Base-by-base conservation (phyloP, 1,140 invertebrate species). In the Nasonia longicornis region DNA sequence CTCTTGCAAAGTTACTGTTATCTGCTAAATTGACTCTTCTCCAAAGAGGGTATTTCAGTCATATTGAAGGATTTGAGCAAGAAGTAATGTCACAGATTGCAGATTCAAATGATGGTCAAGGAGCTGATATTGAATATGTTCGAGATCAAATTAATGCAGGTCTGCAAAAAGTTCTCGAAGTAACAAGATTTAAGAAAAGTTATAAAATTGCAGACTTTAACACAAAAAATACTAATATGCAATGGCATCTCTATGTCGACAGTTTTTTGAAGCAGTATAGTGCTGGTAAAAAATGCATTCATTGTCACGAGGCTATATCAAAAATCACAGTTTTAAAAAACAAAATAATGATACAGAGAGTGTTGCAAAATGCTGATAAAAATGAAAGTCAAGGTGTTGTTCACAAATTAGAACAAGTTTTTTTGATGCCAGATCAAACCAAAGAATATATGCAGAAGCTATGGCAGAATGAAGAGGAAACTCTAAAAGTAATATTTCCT, bases 11-110 rank as follows among this genome's bases (percentile, higher is more conserved):
- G 87, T 84, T 93, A 81, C 85, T 96, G 26, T 89, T 98, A 0
- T 91, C 93, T 70, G 90, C 94, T 38, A 96, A 98, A 88, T 88
- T 98, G 20, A 92, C 93, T 71, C 91, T 98, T 11, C 87, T 98
- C 3, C 92, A 96, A 84, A 90, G 93, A 72, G 97, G 97, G 0
- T 92, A 94, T 86, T 91, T 96, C 1, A 93, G 92, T 42, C 93
- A 95, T 86, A 93, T 96, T 2, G 92, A 94, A 66, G 93, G 95
- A 48, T 88, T 96, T 42, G 93, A 95, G 84, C 88, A 92, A 29
- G 87, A 91, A 83, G 81, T 91, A 67, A 29, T 31, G 64, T 8
- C 8, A 67, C 10, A 26, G 16, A 67, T 29, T 67, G 22, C 64
- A 31, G 26, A 76, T 22, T 6, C 45, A 6, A 73, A 48, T 14